These are phyloP conservation scores for Muscina levida DNA, from an alignment of 2,888 invertebrate genomes.

Conservation along the genomic window DNA sequence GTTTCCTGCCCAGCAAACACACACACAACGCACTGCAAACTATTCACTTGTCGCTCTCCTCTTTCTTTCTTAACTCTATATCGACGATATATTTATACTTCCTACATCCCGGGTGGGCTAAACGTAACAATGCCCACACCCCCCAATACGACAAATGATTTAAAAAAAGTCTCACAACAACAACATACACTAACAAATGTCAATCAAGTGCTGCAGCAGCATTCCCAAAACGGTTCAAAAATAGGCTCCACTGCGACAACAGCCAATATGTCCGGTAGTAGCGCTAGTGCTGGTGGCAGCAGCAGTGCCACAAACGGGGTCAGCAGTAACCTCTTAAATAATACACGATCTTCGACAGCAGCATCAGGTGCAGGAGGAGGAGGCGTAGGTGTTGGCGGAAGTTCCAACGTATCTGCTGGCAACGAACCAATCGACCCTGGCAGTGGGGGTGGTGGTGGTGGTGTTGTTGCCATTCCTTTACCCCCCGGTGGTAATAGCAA, in stretches of 20 bases:
- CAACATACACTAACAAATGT: slow-evolving; percentile 48
- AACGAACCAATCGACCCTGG: slow-evolving; percentile 3
- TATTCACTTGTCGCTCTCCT: no score
- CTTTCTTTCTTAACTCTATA: no score
- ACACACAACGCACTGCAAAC: neutral
- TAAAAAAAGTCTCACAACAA: slow-evolving; percentile 33
- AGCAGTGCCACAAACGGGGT: neutral
- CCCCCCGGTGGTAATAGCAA: slow-evolving; percentile 7
- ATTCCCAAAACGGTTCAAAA: slow-evolving; percentile 50
- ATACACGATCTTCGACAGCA: neutral
- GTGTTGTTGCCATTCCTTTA: slow-evolving; percentile 14
- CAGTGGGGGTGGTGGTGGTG: neutral
- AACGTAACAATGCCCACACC: slow-evolving; percentile 56
- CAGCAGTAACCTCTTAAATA: slow-evolving; percentile 20
- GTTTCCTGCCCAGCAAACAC: neutral
- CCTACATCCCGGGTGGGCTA: no score
- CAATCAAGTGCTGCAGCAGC: slow-evolving; percentile 41
- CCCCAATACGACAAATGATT: slow-evolving; percentile 40
- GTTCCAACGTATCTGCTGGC: neutral
- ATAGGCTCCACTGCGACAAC: slow-evolving; percentile 52
- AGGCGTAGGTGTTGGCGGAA: slow-evolving; percentile 30
- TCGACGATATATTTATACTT: no score
- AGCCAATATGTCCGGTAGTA: slow-evolving; percentile 52
- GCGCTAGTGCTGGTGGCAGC: neutral
- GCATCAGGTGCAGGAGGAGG: slow-evolving; percentile 24